Conservation (phyloP, 1,140 invertebrate species). For the Drosophila arizonae region DNA sequence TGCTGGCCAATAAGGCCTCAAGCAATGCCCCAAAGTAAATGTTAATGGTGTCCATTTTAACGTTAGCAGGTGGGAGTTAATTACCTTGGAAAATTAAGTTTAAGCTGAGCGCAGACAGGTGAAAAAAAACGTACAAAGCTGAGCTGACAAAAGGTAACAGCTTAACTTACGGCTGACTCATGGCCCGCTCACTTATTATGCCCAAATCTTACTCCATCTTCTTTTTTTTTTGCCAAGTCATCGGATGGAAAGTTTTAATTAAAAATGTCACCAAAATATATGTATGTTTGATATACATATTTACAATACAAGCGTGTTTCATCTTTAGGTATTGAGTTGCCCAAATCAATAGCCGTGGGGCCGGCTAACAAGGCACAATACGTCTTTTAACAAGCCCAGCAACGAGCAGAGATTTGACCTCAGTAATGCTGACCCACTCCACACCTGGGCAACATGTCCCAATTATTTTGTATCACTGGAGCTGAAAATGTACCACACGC, state of each 20-base stretch:
- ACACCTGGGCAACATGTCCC: conserved; percentile 47
- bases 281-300: background rate
- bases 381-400: conserved; percentile 2
- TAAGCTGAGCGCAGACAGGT: conserved; percentile 3
- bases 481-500: conserved; percentile 53
- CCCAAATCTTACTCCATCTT: conserved; percentile 1
- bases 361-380: conserved; percentile 38
- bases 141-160: conserved; percentile 1
- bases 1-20: background rate
- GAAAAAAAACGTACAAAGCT: conserved; percentile 11
- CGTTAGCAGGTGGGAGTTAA: conserved; percentile 36
- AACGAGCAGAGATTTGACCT: conserved; percentile 35
- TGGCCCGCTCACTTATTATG: conserved; percentile 20
- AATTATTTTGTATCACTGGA: conserved; percentile 65
- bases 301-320: conserved; percentile 16
- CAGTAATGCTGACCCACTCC: conserved; percentile 7
- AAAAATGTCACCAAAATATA: conserved; percentile 42
- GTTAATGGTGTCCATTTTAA: conserved; percentile 16
- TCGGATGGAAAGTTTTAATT: conserved; percentile 51
- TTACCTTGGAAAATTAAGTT: conserved; percentile 16
- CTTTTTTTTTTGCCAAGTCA: conserved; percentile 37
- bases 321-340: conserved; percentile 17
- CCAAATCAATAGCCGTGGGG: conserved; percentile 41
- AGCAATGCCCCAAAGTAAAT: conserved; percentile 1
- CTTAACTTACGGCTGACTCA: conserved; percentile 30